A percentile compares a stretch with the other conserved stretches of the same genome.
Conservation (phyloP, 2,113 vertebrate species). For the Heteronetta atricapilla region DNA sequence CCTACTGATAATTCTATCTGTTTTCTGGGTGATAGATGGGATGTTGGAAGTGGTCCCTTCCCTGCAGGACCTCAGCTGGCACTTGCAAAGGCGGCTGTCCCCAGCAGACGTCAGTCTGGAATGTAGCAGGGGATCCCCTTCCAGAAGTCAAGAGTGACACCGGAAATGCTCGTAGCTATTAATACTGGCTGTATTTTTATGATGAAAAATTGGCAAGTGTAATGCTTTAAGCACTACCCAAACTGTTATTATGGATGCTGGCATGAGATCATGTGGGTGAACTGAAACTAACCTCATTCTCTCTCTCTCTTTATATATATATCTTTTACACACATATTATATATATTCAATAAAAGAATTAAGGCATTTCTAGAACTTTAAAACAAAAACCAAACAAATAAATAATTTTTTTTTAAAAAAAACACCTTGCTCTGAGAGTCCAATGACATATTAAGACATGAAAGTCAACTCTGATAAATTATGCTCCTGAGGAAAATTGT, state of each 20-base stretch:
- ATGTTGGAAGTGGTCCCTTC: slow-evolving; percentile 36
- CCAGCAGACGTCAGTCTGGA: slow-evolving; percentile 51
- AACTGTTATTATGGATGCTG: neutral
- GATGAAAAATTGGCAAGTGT: slow-evolving; percentile 38
- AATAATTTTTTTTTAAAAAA: no score
- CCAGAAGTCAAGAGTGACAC: slow-evolving; percentile 58
- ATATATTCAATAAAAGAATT: neutral
- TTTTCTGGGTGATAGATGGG: slow-evolving; percentile 16
- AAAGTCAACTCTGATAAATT: neutral
- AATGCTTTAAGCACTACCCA: neutral
- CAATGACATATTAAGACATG: neutral
- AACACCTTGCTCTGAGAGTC: neutral
- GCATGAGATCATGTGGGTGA: neutral
- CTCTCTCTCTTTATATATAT: no score
- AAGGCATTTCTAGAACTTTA: neutral
- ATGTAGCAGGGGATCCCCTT: slow-evolving; percentile 69
- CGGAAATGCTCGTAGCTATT: slow-evolving; percentile 70
- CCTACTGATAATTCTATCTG: neutral
- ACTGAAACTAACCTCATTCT: neutral
- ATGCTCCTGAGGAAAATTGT: neutral
- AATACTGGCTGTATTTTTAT: slow-evolving; percentile 62
- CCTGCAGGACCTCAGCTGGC: slow-evolving; percentile 37
- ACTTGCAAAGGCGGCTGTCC: slow-evolving; percentile 31
- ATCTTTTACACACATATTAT: no score
- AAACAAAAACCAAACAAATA: neutral